phyloP scores from a whole-genome alignment of 2,113 vertebrate species.

The Ancistrus triradiatus region DNA sequence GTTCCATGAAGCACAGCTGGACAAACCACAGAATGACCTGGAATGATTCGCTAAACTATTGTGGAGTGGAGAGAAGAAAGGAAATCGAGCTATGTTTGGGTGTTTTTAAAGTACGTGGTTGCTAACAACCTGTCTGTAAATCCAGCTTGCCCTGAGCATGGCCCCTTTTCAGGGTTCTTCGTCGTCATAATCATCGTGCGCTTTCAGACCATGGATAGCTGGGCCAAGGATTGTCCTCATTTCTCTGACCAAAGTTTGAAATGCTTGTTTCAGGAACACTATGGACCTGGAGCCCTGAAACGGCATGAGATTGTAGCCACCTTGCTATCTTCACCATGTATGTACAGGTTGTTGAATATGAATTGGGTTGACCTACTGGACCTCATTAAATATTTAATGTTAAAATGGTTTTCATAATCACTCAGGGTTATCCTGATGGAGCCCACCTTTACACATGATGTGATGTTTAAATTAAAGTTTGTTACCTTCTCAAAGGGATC shows the following conservation, averaged over 20 bases:
- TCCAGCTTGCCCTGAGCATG: not conserved
- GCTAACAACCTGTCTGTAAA: constrained; percentile 23
- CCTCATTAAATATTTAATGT: constrained; percentile 45
- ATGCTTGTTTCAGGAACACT: constrained; percentile 13
- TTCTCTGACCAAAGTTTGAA: constrained; percentile 40
- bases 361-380: constrained; percentile 30
- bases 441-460: not conserved
- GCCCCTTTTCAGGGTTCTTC: not conserved
- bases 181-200: not conserved
- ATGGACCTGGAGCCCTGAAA: constrained; percentile 1
- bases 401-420: constrained; percentile 23
- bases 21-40: constrained; percentile 7
- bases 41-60: not conserved
- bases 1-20: not conserved
- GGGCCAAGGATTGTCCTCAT: constrained; percentile 35
- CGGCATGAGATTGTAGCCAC: not conserved
- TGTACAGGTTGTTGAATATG: constrained; percentile 6
- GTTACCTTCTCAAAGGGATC: not conserved
- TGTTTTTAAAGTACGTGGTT: constrained; percentile 28
- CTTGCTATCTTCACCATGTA: not conserved
- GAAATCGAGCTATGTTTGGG: not conserved
- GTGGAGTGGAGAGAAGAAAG: constrained; percentile 8
- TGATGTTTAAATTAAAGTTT: not conserved
- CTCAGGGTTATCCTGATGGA: not conserved
- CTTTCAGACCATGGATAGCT: constrained; percentile 5